These are phyloP conservation scores for Borostomias antarcticus DNA, from an alignment of 2,797 vertebrate genomes.

Conservation along the genomic window DNA sequence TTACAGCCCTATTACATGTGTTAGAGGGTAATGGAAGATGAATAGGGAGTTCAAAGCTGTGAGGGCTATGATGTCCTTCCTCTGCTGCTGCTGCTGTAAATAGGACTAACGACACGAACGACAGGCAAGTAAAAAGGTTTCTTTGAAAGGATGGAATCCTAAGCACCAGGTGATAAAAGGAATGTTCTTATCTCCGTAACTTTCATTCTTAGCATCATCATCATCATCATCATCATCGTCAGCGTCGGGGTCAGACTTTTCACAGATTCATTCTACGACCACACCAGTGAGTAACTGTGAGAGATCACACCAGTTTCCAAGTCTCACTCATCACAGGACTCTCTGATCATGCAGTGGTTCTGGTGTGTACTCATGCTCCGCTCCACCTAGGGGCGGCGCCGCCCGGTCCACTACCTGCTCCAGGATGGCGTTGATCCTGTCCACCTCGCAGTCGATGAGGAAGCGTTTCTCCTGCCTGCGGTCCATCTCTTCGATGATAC, in stretches of 20 bases:
- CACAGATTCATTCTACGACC: neutral
- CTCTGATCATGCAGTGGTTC: neutral
- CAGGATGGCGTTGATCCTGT: constrained; percentile 92
- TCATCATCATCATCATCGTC: neutral
- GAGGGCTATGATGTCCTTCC: constrained; percentile 15
- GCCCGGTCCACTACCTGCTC: constrained; percentile 84
- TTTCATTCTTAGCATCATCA: neutral
- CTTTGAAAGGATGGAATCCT: neutral
- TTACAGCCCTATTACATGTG: constrained; percentile 8
- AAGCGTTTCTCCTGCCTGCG: constrained; percentile 95
- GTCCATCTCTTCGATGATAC: constrained; percentile 98
- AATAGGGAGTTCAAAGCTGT: constrained; percentile 22
- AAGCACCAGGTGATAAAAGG: neutral
- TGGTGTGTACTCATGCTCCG: too few species aligned
- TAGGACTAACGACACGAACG: constrained; percentile 5
- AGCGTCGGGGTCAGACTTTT: neutral
- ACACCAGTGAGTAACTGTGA: neutral
- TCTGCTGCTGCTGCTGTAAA: constrained; percentile 25
- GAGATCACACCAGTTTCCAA: neutral
- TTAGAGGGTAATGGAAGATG: constrained; percentile 26
- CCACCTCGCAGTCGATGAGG: constrained; percentile 95
- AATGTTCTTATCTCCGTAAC: neutral
- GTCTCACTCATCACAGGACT: neutral
- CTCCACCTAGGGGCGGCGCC: neutral
- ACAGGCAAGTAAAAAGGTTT: neutral